Percentiles rank a stretch among this genome's conserved stretches.
Evolutionary conservation across 2,113 vertebrate genomes (phyloP).

Genomic region (Nannospalax galili): DNA sequence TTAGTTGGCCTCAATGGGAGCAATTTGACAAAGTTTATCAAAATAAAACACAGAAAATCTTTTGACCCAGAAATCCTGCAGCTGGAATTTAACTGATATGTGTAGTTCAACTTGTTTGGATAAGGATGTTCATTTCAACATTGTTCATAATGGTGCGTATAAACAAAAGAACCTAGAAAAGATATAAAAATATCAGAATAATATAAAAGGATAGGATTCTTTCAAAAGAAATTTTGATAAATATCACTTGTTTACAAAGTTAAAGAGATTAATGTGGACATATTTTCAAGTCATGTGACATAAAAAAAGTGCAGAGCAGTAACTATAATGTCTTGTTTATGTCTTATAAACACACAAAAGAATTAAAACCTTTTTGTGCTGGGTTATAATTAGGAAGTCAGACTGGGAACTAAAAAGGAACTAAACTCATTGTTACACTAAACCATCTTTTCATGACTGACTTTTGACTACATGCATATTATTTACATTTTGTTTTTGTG

Average conservation of each 20-base stretch:
- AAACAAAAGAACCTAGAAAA: not conserved
- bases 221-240: slow-evolving; percentile 27
- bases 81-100: slow-evolving; percentile 19
- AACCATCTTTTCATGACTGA: slow-evolving; percentile 6
- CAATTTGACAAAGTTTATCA: slow-evolving; percentile 15
- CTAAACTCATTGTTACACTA: not conserved
- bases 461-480: not conserved
- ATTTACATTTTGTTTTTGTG: slow-evolving; percentile 1
- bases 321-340: not conserved
- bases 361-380: not conserved
- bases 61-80: not conserved
- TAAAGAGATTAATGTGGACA: slow-evolving; percentile 4
- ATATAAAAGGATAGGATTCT: slow-evolving; percentile 7
- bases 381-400: not conserved
- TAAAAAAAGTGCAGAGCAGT: not conserved
- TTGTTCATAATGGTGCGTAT: not conserved
- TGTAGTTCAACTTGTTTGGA: not conserved
- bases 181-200: not conserved
- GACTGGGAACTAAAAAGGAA: not conserved
- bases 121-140: slow-evolving; percentile 10
- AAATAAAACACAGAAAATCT: slow-evolving; percentile 48
- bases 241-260: not conserved
- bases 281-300: not conserved
- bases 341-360: slow-evolving; percentile 18
- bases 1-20: not conserved